Conservation (phyloP, 2,797 vertebrate genomes). For the Thalassophryne amazonica region DNA sequence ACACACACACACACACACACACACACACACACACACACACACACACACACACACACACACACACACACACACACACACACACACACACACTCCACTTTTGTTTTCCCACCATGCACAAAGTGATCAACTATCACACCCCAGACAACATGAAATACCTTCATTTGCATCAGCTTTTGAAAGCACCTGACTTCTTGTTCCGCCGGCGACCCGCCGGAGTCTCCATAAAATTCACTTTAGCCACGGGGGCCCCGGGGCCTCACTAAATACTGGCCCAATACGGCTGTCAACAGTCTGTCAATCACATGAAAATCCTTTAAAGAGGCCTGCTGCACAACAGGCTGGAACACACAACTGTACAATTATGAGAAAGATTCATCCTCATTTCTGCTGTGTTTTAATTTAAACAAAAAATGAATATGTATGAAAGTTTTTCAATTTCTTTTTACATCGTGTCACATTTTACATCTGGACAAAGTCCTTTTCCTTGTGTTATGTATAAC, state of each 20-base stretch:
- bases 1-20: conserved; percentile 17
- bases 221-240: conserved; percentile 83
- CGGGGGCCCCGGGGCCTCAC: conserved; percentile 78
- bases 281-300: conserved; percentile 84
- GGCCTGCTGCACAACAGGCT: conserved; percentile 52
- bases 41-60: conserved; percentile 9
- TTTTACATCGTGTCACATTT: too few species aligned
- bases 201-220: conserved; percentile 77
- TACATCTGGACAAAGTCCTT: too few species aligned
- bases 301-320: conserved; percentile 73
- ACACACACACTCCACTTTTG: conserved; percentile 43
- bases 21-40: conserved; percentile 12
- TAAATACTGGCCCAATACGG: conserved; percentile 81
- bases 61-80: conserved; percentile 13
- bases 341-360: conserved; percentile 11
- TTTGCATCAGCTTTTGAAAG: conserved; percentile 78
- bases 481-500: too few species aligned
- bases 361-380: too few species aligned
- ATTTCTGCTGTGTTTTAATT: too few species aligned
- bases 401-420: too few species aligned
- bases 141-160: conserved; percentile 79
- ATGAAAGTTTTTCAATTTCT: too few species aligned
- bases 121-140: conserved; percentile 77
- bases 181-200: conserved; percentile 76
- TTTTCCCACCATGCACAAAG: conserved; percentile 70